Evolutionary conservation across 2,888 invertebrate species (phyloP), one percentile per base, ranked within the genome.

Genomic region (Drosophila rellima): DNA sequence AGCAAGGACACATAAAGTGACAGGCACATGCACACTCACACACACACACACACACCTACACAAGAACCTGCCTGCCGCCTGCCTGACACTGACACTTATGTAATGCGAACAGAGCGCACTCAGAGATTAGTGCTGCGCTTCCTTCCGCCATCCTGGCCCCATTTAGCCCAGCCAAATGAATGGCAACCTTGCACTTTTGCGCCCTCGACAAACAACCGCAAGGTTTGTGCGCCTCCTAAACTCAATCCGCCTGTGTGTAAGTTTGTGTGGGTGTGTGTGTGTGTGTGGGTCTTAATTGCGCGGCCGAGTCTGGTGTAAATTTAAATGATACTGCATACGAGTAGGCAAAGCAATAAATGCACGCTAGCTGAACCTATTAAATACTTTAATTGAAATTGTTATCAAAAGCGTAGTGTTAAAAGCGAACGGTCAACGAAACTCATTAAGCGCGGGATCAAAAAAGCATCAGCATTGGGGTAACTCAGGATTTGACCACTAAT

Each of bases 161-260:
- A 68, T 77, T 77, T 77, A 35, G 50, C 54, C 62, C 31, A 65
- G 70, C 85, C 69, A 82, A 86, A 81, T 81, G 76, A 81, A 80
- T 82, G 81, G 83, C 87, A 82, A 80, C 81, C 81, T 86, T 86
- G 81, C 83, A 82, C 81, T 86, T 74, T 71, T 86, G 70, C 65
- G 83, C 83, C 86, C 86, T 82, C 78, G 65, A 77, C 74, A 74
- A 82, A 70, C 80, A 71, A 80, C 80, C 73, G 48, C 86, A 79
- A 85, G 81, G 86, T 70, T 78, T 74, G 74, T n/a, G 40, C 61
- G 63, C 60, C 63, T 48, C 42, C 67, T 47, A 48, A 42, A 50
- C 61, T 31, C 55, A 55, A 51, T 40, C 48, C 13, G 42, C 15
- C 31, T 15, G 8, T 26, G 45, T 6, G 13, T 26, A 10, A 29